Conservation (phyloP, 2,888 invertebrate genomes). For the Phortica okadai region DNA sequence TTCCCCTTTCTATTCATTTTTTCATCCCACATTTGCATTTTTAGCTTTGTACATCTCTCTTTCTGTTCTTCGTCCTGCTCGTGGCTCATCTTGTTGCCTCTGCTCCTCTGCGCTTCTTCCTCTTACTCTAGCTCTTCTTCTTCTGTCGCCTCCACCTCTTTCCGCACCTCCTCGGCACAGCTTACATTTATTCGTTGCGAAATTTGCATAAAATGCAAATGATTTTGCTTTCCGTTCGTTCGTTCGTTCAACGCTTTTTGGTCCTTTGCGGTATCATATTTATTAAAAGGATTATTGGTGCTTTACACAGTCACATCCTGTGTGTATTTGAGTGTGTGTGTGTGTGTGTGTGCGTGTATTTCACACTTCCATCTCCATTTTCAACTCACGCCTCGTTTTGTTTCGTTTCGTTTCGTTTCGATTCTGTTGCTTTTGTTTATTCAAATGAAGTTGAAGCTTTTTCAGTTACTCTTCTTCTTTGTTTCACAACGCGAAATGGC, state of each 20-base stretch:
- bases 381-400: background rate
- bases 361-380: conserved; percentile 21
- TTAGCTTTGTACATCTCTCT: conserved; percentile 57
- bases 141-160: conserved; percentile 46
- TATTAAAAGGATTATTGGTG: conserved; percentile 75
- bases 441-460: conserved; percentile 43
- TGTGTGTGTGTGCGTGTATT: conserved; percentile 25
- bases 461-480: conserved; percentile 20
- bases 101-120: conserved; percentile 37
- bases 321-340: conserved; percentile 54
- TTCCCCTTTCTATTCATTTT: conserved; percentile 34
- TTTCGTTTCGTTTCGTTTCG: conserved; percentile 25
- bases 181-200: conserved; percentile 36
- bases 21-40: conserved; percentile 56
- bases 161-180: conserved; percentile 37
- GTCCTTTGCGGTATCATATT: conserved; percentile 75
- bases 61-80: background rate
- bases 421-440: conserved; percentile 42
- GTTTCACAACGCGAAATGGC: conserved; percentile 26
- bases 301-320: conserved; percentile 72
- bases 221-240: conserved; percentile 46
- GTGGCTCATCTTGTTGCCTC: conserved; percentile 20
- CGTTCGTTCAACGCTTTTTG: conserved; percentile 52
- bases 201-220: conserved; percentile 75
- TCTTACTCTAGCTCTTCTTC: background rate